Base-by-base conservation (phyloP, 2,888 invertebrate species). In the Xanthorhoe designata region DNA sequence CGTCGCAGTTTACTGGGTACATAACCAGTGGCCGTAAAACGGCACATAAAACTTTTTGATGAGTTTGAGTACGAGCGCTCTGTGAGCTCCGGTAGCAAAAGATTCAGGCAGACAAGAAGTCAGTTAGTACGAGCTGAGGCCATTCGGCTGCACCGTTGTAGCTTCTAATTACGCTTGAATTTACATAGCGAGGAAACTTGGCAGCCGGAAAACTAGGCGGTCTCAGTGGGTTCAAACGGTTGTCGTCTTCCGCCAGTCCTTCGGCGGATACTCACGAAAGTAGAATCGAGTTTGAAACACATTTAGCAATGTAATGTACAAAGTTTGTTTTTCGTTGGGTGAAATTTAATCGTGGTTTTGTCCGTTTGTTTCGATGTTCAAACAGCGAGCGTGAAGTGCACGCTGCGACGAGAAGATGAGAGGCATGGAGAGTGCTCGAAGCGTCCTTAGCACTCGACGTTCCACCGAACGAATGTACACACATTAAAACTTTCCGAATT, bases 401-500 rank as follows among this genome's bases (percentile, higher is more conserved):
- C 82, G 83, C 83, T 84, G 82, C 77, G 76, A 82, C 76, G 82
- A 81, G 78, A 80, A 83, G 80, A 81, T 80, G 84, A 88, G 89
- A 86, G 86, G 81, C 72, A 72, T 76, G 74, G 77, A 90, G 91
- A 78, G 87, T 77, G 82, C 88, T 91, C 80, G 81, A 87, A 86
- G 82, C 82, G 78, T 85, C 85, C 87, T 84, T 83, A 84, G 83
- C 79, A 82, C 86, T 85, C 80, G 76, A 79, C 79, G 76, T 82
- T 71, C 79, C 82, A 75, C 82, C 79, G 78, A 83, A 87, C 87
- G 83, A 87, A 87, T 83, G 89, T 87, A 90, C 88, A 90, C 91
- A 90, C 90, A 89, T 92, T 91, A 89, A 89, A 91, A 90, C 86
- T 90, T 90, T 85, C 80, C 81, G 80, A 89, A 87, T 87, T 86